Conservation (phyloP, 1,140 invertebrate genomes). For the Aradophagus sp. region DNA sequence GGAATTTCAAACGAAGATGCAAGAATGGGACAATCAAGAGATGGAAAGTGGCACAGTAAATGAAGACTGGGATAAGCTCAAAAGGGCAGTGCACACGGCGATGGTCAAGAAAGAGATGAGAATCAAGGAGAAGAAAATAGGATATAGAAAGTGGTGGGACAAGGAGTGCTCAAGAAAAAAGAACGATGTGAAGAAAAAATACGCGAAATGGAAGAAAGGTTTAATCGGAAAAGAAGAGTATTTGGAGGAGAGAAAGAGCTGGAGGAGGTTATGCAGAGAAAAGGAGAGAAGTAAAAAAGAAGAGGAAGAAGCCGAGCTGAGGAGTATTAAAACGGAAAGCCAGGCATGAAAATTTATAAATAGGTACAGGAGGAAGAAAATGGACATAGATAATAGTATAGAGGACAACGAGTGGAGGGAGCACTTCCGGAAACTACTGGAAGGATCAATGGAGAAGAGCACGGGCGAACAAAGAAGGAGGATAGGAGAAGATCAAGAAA, state of each 20-base stretch:
- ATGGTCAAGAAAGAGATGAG: neutral
- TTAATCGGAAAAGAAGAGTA: constrained; percentile 1
- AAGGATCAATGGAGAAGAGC: neutral
- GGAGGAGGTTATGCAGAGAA: neutral
- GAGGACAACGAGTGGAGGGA: neutral
- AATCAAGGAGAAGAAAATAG: constrained; percentile 6
- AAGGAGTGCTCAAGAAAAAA: constrained; percentile 3
- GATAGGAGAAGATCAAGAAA: neutral
- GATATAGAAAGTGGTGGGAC: constrained; percentile 11
- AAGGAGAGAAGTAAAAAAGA: constrained; percentile 1
- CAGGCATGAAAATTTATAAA: constrained; percentile 1
- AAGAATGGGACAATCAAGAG: neutral
- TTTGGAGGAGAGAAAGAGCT: neutral
- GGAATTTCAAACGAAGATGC: neutral
- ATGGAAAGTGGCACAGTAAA: neutral
- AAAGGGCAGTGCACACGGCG: neutral
- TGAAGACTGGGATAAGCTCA: constrained; percentile 3
- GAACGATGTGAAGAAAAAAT: constrained; percentile 1
- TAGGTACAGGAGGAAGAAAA: neutral
- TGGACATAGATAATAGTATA: neutral
- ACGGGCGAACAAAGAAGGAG: neutral
- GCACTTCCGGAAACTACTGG: neutral
- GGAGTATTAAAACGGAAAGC: neutral
- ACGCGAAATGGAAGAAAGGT: constrained; percentile 1
- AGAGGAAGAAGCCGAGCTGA: constrained; percentile 1